Base-by-base conservation (phyloP, 2,888 invertebrate species). In the Carpatolechia fugitivella region DNA sequence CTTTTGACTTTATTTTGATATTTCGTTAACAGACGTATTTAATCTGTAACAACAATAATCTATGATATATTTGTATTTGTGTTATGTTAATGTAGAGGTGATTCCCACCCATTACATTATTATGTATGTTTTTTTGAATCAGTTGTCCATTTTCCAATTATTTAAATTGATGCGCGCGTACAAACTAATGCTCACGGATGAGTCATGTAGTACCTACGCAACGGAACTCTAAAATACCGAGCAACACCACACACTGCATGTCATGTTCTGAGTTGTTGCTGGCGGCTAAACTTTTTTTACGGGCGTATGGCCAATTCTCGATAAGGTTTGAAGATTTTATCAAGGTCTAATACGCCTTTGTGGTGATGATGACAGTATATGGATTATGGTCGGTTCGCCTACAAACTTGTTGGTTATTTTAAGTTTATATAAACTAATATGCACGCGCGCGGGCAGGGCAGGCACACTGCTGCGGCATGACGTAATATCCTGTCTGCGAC, bases 401-500 rank as follows among this genome's bases (percentile, higher is more conserved):
- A 24, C 24, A 24, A 24, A 24, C 6, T 24, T 24, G 24, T 3
- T 24, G 6, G 24, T 24, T 24, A 4, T 24, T 24, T 3, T 24
- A 4, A 3, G 24, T 24, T 24, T 24, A 24, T 24, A 24, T n/a
- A n/a, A n/a, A n/a, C n/a, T n/a, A n/a, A n/a, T n/a, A n/a, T n/a
- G n/a, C n/a, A n/a, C n/a, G n/a, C n/a, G n/a, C 55, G 41, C 49
- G 44, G 52, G 54, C 47, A 51, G 18, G 18, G 18, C 33, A n/a
- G 40, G 35, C 49, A 29, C 40, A 20, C 10, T 8, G 55, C 44
- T 54, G 51, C 35, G 44, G 36, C 24, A 63, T 76, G 67, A 76
- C 67, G 72, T 72, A 66, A 75, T 66, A 68, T 72, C 67, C 70
- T 67, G 64, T 58, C 63, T 60, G 61, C 56, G 57, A 54, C 58